Evolutionary conservation across 1,140 invertebrate genomes (phyloP), one percentile per base, ranked within the genome.

Genomic region (Pseudobourletiella spinata): DNA sequence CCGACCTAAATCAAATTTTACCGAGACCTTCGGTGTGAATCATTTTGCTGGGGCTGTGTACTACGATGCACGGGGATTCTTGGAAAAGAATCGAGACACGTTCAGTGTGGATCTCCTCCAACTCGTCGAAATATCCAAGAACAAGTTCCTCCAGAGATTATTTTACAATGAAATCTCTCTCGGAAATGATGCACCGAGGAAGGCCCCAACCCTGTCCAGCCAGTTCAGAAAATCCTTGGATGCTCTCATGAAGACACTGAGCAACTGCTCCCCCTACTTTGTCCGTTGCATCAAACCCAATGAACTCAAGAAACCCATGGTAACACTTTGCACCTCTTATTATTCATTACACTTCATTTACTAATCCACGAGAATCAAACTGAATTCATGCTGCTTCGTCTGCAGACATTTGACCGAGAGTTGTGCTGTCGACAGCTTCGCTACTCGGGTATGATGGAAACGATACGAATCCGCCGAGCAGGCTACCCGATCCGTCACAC

Each of bases 361-460:
- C 25, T n/a, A n/a, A n/a, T n/a, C n/a, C n/a, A n/a, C n/a, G n/a
- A n/a, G n/a, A n/a, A n/a, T n/a, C n/a, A n/a, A n/a, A n/a, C n/a
- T n/a, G n/a, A n/a, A n/a, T n/a, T n/a, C n/a, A n/a, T n/a, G n/a
- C n/a, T n/a, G n/a, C n/a, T 22, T 52, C 32, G n/a, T 22, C 32
- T 29, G 26, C 18, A 94, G 90, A 82, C 92, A 80, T 99, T 99
- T 74, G 95, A 99, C 77, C 81, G 95, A 59, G 91, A 90, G 39
- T 76, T 98, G 4, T 98, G 95, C 71, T 95, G 95, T 73, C 84
- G 94, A 26, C 97, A 99, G 75, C 77, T 99, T 3, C 80, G 96
- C 63, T 99, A 99, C 74, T 98, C 95, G 1, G 97, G 96, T 50
- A 99, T 99, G 95, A 98, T 99, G 95, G 95, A 99, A 78, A 99